Conservation (phyloP, 2,888 invertebrate species). For the Apantesis nais region DNA sequence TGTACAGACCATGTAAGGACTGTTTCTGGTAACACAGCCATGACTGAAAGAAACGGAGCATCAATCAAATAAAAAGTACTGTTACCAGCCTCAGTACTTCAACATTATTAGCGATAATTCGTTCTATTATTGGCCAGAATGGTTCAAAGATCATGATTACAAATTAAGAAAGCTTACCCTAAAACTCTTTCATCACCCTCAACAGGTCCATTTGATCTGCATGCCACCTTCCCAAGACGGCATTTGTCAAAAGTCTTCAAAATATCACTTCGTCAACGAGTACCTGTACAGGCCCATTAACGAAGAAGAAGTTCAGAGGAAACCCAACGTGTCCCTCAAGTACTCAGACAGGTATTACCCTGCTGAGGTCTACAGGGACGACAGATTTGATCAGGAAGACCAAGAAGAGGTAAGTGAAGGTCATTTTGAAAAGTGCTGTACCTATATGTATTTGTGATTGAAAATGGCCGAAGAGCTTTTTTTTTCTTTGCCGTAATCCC, state of each 20-base stretch:
- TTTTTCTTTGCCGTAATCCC: too few relatives aligned
- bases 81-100: too few relatives aligned
- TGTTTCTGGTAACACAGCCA: too few relatives aligned
- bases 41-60: too few relatives aligned
- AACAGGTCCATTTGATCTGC: slow-evolving; percentile 95
- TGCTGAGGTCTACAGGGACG: slow-evolving; percentile 90
- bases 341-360: slow-evolving; percentile 95
- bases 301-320: slow-evolving; percentile 91
- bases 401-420: slow-evolving; percentile 68
- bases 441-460: background rate
- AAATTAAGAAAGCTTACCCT: background rate
- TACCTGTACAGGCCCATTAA: slow-evolving; percentile 95
- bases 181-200: background rate
- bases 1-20: too few relatives aligned
- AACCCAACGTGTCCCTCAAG: slow-evolving; percentile 91
- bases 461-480: too few relatives aligned
- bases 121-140: background rate
- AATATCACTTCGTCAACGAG: slow-evolving; percentile 96
- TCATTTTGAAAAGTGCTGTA: background rate
- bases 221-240: slow-evolving; percentile 96
- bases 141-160: background rate
- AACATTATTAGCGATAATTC: background rate
- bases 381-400: slow-evolving; percentile 82
- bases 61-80: too few relatives aligned
- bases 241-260: slow-evolving; percentile 94